Percentiles rank a stretch among this genome's conserved stretches.
Conservation (phyloP, 2,113 vertebrate species). For the Mormoops blainvillei region DNA sequence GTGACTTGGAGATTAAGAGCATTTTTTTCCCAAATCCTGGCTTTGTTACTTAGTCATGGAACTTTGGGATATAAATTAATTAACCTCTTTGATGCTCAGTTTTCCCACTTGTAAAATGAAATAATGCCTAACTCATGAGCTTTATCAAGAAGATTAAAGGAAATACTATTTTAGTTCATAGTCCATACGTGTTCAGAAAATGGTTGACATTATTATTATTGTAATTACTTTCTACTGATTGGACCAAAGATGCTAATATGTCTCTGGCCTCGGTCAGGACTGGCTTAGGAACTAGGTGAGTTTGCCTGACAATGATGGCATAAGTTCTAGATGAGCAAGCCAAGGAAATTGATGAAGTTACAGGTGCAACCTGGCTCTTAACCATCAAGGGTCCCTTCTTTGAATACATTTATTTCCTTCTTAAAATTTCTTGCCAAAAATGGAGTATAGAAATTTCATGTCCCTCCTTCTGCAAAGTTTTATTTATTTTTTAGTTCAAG, state of each 20-base stretch:
- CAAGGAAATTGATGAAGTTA: background rate
- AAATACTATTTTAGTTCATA: background rate
- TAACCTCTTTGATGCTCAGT: background rate
- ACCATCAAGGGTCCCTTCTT: background rate
- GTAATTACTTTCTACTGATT: background rate
- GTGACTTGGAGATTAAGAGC: background rate
- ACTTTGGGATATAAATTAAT: background rate
- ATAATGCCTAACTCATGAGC: background rate
- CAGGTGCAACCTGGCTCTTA: background rate
- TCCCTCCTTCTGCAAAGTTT: background rate
- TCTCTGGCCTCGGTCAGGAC: background rate
- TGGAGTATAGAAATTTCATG: background rate
- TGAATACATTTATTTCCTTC: background rate
- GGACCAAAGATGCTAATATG: background rate
- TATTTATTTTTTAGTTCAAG: background rate
- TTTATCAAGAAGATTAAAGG: background rate
- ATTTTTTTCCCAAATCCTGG: background rate
- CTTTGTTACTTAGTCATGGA: background rate
- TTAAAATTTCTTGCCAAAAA: background rate
- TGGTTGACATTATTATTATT: background rate
- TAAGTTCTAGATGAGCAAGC: background rate
- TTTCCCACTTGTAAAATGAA: too few species aligned
- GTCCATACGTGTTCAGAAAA: background rate
- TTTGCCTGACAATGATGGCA: background rate
- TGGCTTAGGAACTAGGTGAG: background rate